phyloP scores from a whole-genome alignment of 2,888 invertebrate species.

The Drosophila diplacantha region DNA sequence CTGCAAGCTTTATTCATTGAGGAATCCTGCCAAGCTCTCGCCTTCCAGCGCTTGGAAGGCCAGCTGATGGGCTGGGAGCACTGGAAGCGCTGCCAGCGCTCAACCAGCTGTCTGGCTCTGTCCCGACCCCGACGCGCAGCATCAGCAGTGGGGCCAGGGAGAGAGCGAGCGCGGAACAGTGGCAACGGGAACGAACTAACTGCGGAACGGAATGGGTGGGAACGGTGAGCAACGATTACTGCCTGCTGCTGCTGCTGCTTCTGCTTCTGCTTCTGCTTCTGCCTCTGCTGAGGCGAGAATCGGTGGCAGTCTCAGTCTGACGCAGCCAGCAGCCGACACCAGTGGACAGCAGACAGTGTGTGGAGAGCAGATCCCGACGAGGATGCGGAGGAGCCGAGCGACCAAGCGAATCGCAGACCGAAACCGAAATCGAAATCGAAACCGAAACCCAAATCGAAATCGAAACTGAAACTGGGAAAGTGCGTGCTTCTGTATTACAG shows the following conservation, averaged over 20 bases:
- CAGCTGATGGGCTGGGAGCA: slow-evolving; percentile 21
- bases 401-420: slow-evolving; percentile 24
- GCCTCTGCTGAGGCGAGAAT: slow-evolving; percentile 25
- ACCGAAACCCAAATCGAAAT: slow-evolving; percentile 36
- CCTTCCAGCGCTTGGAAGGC: slow-evolving; percentile 20
- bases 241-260: slow-evolving; percentile 9
- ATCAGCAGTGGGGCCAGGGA: slow-evolving; percentile 14
- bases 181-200: slow-evolving; percentile 1
- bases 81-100: slow-evolving; percentile 22
- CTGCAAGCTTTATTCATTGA: slow-evolving; percentile 34
- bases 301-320: slow-evolving; percentile 49
- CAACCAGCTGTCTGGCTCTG: slow-evolving; percentile 18
- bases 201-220: slow-evolving; percentile 1
- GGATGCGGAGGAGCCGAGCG: slow-evolving; percentile 45
- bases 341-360: slow-evolving; percentile 55
- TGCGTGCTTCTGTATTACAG: slow-evolving; percentile 15
- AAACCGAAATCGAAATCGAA: slow-evolving; percentile 29
- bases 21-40: slow-evolving; percentile 22
- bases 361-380: slow-evolving; percentile 63
- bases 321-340: slow-evolving; percentile 70
- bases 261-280: slow-evolving; percentile 1
- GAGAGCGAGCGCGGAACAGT: background rate
- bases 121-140: slow-evolving; percentile 15
- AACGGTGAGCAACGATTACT: slow-evolving; percentile 18
- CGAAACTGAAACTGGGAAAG: slow-evolving; percentile 34